A percentile compares a stretch with the other conserved stretches of the same genome.
phyloP scores from a whole-genome alignment of 2,888 invertebrate genomes.

The Gryllus longicercus region DNA sequence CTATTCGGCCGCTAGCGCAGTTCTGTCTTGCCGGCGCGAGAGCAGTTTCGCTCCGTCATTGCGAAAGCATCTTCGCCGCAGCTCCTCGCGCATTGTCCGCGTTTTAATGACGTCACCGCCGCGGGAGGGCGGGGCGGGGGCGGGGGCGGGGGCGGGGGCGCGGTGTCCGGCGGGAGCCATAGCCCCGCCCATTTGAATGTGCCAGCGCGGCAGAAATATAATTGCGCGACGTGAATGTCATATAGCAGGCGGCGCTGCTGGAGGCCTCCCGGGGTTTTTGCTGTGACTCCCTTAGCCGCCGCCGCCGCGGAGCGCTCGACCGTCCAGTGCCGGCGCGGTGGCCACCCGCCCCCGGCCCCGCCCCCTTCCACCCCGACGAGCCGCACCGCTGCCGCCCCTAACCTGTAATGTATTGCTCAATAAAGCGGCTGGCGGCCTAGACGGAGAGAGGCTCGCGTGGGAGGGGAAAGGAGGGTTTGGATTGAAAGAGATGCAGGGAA shows the following conservation, averaged over 20 bases:
- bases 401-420: constrained; percentile 2
- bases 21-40: too few species aligned
- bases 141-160: neutral
- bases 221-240: constrained; percentile 6
- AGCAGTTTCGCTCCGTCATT: neutral
- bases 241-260: constrained; percentile 11
- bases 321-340: neutral
- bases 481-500: neutral
- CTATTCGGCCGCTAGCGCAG: too few species aligned
- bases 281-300: neutral
- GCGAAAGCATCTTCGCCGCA: neutral
- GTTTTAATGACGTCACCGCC: constrained; percentile 5
- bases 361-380: neutral
- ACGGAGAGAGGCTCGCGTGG: neutral
- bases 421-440: neutral
- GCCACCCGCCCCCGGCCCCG: neutral
- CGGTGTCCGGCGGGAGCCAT: neutral
- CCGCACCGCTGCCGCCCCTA: neutral
- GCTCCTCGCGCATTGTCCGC: neutral
- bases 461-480: neutral
- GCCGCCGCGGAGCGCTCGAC: neutral
- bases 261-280: neutral
- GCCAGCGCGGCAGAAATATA: constrained; percentile 2
- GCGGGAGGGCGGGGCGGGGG: neutral
- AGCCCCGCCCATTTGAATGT: constrained; percentile 17